A percentile compares a stretch with the other conserved stretches of the same genome.
These are phyloP conservation scores for Himantopus leucocephalus DNA, from an alignment of 2,113 vertebrate genomes.

Conservation along the genomic window DNA sequence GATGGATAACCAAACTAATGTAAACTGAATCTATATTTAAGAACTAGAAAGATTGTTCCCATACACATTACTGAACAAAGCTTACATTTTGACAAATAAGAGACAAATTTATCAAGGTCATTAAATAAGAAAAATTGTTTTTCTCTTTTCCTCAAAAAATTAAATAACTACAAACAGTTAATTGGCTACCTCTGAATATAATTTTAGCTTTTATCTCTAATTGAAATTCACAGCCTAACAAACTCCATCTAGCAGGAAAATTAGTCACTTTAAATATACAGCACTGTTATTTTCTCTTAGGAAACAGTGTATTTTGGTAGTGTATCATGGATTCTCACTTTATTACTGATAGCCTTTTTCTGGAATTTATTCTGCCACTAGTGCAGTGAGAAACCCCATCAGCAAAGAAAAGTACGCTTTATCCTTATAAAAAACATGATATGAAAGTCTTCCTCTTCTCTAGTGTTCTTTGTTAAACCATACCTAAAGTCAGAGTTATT, in stretches of 20 bases:
- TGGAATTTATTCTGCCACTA: background rate
- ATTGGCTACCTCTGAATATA: background rate
- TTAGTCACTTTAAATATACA: background rate
- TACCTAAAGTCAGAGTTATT: background rate
- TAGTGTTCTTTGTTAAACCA: background rate
- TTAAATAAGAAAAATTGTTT: background rate
- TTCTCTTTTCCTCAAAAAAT: background rate
- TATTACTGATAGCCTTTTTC: background rate
- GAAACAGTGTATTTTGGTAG: background rate
- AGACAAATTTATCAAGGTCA: background rate
- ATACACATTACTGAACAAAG: background rate
- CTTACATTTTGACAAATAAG: background rate
- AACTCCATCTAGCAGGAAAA: background rate
- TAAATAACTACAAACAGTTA: background rate
- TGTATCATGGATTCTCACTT: background rate
- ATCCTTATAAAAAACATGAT: background rate
- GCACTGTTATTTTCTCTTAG: background rate
- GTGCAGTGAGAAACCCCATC: background rate
- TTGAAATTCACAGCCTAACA: background rate
- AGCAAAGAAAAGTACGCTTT: background rate
- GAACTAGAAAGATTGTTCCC: background rate
- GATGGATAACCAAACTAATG: background rate
- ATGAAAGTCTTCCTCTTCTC: background rate
- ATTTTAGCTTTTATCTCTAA: background rate
- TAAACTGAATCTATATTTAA: background rate